Base-by-base conservation (phyloP, 1,140 invertebrate genomes). In the Melanaphis sacchari region DNA sequence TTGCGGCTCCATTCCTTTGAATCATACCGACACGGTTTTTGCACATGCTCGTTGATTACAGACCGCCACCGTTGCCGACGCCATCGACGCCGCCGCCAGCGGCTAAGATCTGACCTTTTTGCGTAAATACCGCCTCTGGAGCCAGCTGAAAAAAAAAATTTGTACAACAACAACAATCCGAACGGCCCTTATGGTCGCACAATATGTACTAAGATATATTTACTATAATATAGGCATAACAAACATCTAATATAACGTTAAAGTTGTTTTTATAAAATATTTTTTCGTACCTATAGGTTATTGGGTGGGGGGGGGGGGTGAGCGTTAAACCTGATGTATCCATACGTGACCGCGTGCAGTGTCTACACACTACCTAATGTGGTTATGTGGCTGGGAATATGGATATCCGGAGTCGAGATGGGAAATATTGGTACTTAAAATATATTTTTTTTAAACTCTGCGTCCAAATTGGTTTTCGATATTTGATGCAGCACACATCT, bases 41-140 rank as follows among this genome's bases (percentile, higher is more conserved):
- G 88, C 88, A 90, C 88, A 90, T 90, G 88, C 87, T 89, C 49
- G 88, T 90, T 90, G 88, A 90, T 90, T 90, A 90, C 49, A 90
- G 49, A 54, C 87, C 46, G 43, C 87, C 87, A 36, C 87, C 84
- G 41, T 41, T n/a, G 87, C 41, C 85, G n/a, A 7, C 26, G 41
- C 38, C 40, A 41, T 24, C 84, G 49, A 0, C 8, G 46, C 36
- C n/a, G 49, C 8, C 21, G 46, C 49, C 88, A 54, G 88, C 36
- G 88, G 88, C 41, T 31, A 90, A 90, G 52, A 90, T 59, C 88
- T 90, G 52, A 59, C 88, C 88, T 59, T 54, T 90, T 54, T 54
- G 46, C 8, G 49, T 26, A 22, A 22, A 52, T 41, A 24, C 31
- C 88, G 46, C 49, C 21, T 36, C 36, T 24, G 36, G 36, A n/a